Percentiles rank a stretch among this genome's conserved stretches.
phyloP scores from a whole-genome alignment of 2,797 vertebrate genomes.

The Urosaurus nigricauda region DNA sequence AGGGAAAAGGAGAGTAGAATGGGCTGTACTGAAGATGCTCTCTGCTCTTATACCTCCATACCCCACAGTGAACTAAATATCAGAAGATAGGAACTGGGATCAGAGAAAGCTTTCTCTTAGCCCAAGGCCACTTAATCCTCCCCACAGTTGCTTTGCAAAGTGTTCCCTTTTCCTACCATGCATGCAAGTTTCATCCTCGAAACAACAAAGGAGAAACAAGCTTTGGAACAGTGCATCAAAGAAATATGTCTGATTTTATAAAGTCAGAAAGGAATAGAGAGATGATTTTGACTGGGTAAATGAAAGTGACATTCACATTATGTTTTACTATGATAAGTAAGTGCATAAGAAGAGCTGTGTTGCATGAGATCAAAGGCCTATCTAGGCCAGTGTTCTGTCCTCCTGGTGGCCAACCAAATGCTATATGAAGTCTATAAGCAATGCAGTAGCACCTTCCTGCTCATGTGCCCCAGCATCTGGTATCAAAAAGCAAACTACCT shows the following conservation, averaged over 20 bases:
- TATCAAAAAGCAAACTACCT: not conserved
- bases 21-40: no score
- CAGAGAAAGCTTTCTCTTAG: not conserved
- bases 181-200: not conserved
- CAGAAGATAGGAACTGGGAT: not conserved
- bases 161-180: not conserved
- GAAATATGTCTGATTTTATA: not conserved
- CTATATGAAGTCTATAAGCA: not conserved
- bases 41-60: not conserved
- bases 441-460: not conserved
- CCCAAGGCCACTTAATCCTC: not conserved
- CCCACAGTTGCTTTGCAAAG: not conserved
- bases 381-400: not conserved
- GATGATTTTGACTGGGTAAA: not conserved
- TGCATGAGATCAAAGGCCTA: not conserved
- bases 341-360: not conserved
- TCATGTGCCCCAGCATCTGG: not conserved
- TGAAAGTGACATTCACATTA: not conserved
- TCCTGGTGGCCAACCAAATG: not conserved
- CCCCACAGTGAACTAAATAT: not conserved
- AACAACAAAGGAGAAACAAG: not conserved
- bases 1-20: not conserved
- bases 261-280: not conserved
- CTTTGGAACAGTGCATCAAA: not conserved
- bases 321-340: not conserved